Evolutionary conservation across 1,140 invertebrate species (phyloP).

Genomic region (Reticulitermes speratus): DNA sequence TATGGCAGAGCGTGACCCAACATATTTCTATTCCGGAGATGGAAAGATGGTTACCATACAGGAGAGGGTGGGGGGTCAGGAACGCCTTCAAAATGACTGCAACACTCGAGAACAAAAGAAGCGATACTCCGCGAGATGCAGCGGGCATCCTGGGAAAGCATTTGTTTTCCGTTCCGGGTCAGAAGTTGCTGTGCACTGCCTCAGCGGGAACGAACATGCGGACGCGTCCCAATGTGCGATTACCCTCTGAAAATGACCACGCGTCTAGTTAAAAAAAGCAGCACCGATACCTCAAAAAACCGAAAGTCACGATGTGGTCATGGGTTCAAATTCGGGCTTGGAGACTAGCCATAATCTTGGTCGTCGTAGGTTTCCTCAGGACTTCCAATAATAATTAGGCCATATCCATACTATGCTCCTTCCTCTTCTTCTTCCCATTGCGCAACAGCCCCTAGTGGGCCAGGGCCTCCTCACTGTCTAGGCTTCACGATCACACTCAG

Average conservation of each 20-base stretch:
- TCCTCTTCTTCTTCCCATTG: too few species aligned
- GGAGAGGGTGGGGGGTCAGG: background rate
- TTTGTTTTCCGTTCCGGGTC: constrained; percentile 17
- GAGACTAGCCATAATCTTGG: too few species aligned
- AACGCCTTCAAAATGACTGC: constrained; percentile 17
- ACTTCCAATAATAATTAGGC: too few species aligned
- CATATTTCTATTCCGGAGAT: constrained; percentile 9
- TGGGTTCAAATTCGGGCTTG: too few species aligned
- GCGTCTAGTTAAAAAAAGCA: background rate
- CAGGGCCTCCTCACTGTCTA: too few species aligned
- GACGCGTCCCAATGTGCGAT: background rate
- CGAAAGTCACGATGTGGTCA: too few species aligned
- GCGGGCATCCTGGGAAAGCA: constrained; percentile 15
- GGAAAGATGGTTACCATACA: background rate
- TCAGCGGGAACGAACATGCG: background rate
- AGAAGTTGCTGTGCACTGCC: background rate
- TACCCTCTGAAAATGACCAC: background rate
- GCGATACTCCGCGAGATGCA: constrained; percentile 11
- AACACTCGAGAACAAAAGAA: constrained; percentile 18
- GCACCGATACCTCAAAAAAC: too few species aligned
- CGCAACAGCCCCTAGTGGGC: too few species aligned
- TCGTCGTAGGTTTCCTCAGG: too few species aligned
- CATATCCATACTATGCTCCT: too few species aligned
- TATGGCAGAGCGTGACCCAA: background rate
- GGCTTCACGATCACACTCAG: too few species aligned